phyloP scores from a whole-genome alignment of 2,113 vertebrate genomes.

The Ibidorhyncha struthersii region DNA sequence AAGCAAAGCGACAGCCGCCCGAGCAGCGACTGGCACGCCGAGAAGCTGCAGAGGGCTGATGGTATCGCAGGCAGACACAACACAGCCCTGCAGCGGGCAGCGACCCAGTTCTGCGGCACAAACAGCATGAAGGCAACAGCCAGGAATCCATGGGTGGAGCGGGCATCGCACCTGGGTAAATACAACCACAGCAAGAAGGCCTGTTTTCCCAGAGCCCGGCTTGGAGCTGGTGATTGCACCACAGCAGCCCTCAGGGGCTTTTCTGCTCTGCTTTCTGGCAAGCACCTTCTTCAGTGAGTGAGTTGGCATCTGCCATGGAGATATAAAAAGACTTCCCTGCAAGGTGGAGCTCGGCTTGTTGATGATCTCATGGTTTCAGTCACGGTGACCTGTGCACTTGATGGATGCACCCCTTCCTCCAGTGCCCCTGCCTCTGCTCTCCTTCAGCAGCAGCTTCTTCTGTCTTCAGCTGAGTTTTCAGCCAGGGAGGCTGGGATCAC shows the following conservation, averaged over 20 bases:
- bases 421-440: neutral
- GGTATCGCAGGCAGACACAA: neutral
- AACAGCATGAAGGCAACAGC: neutral
- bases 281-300: neutral
- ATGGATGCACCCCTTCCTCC: neutral
- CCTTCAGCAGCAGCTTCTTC: neutral
- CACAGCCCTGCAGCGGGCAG: neutral
- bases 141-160: constrained; percentile 28
- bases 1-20: neutral
- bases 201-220: neutral
- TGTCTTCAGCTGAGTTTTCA: neutral
- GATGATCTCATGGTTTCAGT: constrained; percentile 17
- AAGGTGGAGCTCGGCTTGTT: neutral
- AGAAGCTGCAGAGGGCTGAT: neutral
- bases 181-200: neutral
- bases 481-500: neutral
- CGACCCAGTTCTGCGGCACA: neutral
- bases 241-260: neutral
- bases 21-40: neutral
- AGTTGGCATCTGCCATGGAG: neutral
- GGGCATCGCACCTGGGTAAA: constrained; percentile 11
- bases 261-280: neutral
- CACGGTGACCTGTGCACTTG: neutral
- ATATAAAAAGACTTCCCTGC: constrained; percentile 1
- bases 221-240: neutral